phyloP scores from a whole-genome alignment of 2,797 vertebrate species.

The Pantherophis alleghaniensis region DNA sequence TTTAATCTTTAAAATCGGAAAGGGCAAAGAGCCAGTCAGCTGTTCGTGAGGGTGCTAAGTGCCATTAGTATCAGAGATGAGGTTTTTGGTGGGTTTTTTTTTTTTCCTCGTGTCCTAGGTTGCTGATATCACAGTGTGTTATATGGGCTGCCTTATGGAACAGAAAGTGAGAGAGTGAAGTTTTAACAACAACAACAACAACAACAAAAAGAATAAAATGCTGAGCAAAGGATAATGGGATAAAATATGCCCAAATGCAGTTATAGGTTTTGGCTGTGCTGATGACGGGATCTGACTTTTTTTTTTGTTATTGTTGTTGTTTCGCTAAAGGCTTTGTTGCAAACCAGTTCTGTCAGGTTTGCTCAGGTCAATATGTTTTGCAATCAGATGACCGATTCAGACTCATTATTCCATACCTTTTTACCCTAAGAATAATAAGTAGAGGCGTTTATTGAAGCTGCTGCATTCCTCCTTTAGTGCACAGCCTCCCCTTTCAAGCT shows the following conservation, averaged over 20 bases:
- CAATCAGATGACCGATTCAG: background rate
- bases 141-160: background rate
- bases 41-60: background rate
- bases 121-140: background rate
- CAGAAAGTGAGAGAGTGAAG: background rate
- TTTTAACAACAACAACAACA: background rate
- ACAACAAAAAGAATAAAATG: background rate
- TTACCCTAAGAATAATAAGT: background rate
- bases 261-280: background rate
- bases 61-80: background rate
- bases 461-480: background rate
- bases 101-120: background rate
- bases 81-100: no score
- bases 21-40: background rate
- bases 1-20: background rate
- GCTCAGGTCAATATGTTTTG: background rate
- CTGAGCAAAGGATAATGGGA: background rate
- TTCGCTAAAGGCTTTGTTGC: background rate
- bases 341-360: background rate
- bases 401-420: background rate
- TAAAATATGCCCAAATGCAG: background rate
- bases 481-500: background rate
- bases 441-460: background rate
- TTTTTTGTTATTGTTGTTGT: background rate
- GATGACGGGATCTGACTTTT: background rate